phyloP scores from a whole-genome alignment of 2,797 vertebrate genomes.

The Pelodytes ibericus region DNA sequence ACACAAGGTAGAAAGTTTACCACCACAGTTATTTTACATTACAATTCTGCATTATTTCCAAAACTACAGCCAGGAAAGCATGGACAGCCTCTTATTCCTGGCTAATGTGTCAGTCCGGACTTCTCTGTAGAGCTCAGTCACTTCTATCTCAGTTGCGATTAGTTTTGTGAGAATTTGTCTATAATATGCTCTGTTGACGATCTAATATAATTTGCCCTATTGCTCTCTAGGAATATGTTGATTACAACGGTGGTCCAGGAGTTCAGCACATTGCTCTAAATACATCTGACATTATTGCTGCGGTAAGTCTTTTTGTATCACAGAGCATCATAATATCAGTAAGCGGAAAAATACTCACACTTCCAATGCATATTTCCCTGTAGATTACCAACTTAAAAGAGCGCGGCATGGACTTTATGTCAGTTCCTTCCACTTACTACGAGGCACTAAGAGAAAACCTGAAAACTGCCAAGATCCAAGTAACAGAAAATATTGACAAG shows the following conservation, averaged over 20 bases:
- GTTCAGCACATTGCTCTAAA: constrained; percentile 97
- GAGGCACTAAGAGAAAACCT: constrained; percentile 82
- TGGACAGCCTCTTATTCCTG: too few relatives aligned
- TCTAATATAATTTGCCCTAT: too few relatives aligned
- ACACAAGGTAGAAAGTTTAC: too few relatives aligned
- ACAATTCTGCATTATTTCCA: too few relatives aligned
- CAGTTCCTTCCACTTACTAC: constrained; percentile 87
- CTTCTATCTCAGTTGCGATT: too few relatives aligned
- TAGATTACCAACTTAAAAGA: constrained; percentile 89
- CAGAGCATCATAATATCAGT: neutral
- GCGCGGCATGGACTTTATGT: constrained; percentile 90
- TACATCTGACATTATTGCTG: constrained; percentile 86
- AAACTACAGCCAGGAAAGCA: too few relatives aligned
- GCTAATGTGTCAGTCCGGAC: too few relatives aligned
- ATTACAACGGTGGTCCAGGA: constrained; percentile 91
- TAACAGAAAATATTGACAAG: constrained; percentile 82
- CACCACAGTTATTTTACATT: too few relatives aligned
- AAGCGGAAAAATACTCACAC: neutral
- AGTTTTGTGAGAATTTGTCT: too few relatives aligned
- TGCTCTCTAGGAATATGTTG: constrained; percentile 86
- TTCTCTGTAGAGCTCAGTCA: too few relatives aligned
- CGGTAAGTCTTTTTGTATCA: constrained; percentile 71
- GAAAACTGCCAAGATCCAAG: constrained; percentile 83
- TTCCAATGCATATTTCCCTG: constrained; percentile 17
- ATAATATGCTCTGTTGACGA: too few relatives aligned